phyloP scores from a whole-genome alignment of 2,113 vertebrate species.

The Cryptomyrus ogoouensis region DNA sequence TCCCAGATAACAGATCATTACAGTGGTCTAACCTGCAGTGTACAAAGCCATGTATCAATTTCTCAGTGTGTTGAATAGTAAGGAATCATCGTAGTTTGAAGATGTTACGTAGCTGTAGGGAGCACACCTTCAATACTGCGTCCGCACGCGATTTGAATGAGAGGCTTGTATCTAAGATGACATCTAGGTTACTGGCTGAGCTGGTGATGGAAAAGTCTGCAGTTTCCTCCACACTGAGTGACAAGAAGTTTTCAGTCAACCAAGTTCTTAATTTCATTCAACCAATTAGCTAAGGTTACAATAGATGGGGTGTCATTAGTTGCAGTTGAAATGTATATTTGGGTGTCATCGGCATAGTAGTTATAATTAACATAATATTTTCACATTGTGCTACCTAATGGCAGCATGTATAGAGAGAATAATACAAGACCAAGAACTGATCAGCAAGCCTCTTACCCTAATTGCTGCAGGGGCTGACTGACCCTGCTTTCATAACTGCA shows the following conservation, averaged over 20 bases:
- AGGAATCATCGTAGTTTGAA: too few relatives aligned
- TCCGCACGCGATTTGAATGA: too few relatives aligned
- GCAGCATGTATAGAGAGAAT: too few relatives aligned
- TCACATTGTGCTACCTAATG: too few relatives aligned
- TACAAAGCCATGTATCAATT: background rate
- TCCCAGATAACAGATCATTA: background rate
- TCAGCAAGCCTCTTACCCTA: too few relatives aligned
- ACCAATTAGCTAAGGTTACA: background rate
- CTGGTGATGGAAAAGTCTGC: background rate
- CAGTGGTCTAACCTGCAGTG: background rate
- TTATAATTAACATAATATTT: background rate
- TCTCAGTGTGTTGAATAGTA: background rate
- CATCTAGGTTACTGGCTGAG: background rate
- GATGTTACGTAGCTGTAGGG: too few relatives aligned
- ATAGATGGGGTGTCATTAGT: too few relatives aligned
- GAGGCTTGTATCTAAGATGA: too few relatives aligned
- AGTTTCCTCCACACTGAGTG: background rate
- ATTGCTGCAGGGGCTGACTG: too few relatives aligned
- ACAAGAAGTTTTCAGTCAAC: background rate
- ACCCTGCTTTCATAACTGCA: background rate
- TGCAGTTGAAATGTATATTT: background rate
- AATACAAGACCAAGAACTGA: too few relatives aligned
- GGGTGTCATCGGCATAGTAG: background rate
- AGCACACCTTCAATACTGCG: too few relatives aligned
- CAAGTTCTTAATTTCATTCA: background rate